Conservation (phyloP, 2,888 invertebrate genomes). For the Phengaris alcon region DNA sequence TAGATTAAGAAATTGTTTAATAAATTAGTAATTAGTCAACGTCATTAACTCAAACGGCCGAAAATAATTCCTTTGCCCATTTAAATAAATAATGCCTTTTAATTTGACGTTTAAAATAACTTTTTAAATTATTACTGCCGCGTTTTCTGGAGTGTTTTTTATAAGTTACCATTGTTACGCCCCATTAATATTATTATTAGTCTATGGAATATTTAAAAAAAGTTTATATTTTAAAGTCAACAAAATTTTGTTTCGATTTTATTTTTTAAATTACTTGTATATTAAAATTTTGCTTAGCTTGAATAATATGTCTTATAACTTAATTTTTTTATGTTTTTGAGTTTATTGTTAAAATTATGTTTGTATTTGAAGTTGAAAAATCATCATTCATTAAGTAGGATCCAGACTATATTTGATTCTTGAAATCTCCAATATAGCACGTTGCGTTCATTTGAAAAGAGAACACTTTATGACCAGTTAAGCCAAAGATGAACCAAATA, state of each 20-base stretch:
- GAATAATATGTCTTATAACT: too few relatives aligned
- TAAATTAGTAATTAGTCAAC: slow-evolving; percentile 9
- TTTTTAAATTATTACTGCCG: neutral
- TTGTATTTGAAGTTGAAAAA: too few relatives aligned
- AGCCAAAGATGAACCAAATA: too few relatives aligned
- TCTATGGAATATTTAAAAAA: neutral
- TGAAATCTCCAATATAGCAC: neutral
- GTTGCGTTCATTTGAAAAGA: neutral
- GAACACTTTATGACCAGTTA: too few relatives aligned
- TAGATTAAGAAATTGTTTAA: slow-evolving; percentile 8
- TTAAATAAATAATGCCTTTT: slow-evolving; percentile 8
- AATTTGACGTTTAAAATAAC: neutral
- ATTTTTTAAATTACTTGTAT: too few relatives aligned
- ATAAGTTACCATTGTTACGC: neutral
- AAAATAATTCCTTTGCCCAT: neutral
- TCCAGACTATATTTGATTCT: neutral
- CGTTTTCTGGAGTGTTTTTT: neutral
- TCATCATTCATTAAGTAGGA: neutral
- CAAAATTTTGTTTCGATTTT: too few relatives aligned
- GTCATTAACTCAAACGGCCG: neutral
- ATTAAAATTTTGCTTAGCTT: too few relatives aligned
- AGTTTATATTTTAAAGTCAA: too few relatives aligned
- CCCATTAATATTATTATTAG: neutral
- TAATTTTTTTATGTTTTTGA: too few relatives aligned
- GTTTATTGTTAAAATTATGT: too few relatives aligned